phyloP scores from a whole-genome alignment of 2,113 vertebrate genomes.

The Chamaea fasciata region DNA sequence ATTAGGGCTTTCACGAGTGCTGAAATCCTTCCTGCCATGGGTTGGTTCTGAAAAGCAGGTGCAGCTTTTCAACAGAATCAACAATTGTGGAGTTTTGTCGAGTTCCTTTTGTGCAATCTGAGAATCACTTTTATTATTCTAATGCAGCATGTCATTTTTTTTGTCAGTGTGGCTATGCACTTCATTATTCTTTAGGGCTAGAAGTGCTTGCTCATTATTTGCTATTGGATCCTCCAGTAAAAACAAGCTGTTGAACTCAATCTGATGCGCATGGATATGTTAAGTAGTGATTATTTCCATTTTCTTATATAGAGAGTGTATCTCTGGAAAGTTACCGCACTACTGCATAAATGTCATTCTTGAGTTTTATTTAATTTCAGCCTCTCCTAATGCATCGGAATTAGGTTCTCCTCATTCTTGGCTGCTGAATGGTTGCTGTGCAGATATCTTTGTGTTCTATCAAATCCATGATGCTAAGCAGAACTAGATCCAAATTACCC shows the following conservation, averaged over 20 bases:
- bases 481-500: not conserved
- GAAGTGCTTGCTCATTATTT: not conserved
- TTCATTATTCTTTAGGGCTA: not conserved
- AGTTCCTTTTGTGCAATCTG: not conserved
- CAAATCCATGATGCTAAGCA: not conserved
- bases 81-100: not conserved
- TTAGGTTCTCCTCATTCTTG: not conserved
- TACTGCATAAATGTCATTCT: not conserved
- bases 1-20: not conserved
- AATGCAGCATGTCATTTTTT: not conserved
- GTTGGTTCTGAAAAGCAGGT: not conserved
- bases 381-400: not conserved
- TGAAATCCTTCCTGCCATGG: not conserved
- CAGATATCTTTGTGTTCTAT: not conserved
- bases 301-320: not conserved
- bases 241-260: not conserved
- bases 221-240: not conserved
- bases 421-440: not conserved
- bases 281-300: not conserved
- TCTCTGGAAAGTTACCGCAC: not conserved
- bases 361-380: not conserved
- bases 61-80: not conserved
- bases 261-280: not conserved
- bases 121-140: not conserved
- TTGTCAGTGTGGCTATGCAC: not conserved